A percentile compares a stretch with the other conserved stretches of the same genome.
phyloP scores from a whole-genome alignment of 2,888 invertebrate species.

The Leucoma salicis region DNA sequence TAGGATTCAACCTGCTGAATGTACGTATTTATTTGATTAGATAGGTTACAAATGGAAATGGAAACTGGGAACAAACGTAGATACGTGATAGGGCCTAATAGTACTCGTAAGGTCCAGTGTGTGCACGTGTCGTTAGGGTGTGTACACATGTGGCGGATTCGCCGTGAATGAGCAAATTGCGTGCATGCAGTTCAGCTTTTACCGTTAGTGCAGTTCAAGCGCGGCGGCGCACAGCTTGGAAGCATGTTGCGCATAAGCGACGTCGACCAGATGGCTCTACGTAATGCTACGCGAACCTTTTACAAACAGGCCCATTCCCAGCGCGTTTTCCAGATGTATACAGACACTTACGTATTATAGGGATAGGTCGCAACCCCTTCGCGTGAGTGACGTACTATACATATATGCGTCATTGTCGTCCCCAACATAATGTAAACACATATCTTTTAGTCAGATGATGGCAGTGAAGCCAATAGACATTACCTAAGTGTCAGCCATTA shows the following conservation, averaged over 20 bases:
- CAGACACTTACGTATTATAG: no score
- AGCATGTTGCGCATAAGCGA: no score
- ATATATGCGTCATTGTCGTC: slow-evolving; percentile 33
- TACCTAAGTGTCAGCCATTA: slow-evolving; percentile 23
- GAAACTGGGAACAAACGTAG: slow-evolving; percentile 77
- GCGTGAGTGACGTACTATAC: slow-evolving; percentile 7
- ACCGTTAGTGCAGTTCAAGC: no score
- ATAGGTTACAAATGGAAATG: slow-evolving; percentile 74
- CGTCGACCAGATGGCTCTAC: no score
- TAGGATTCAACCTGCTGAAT: slow-evolving; percentile 65
- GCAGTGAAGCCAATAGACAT: slow-evolving; percentile 43
- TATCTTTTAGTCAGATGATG: slow-evolving; percentile 58
- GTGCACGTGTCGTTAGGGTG: slow-evolving; percentile 42
- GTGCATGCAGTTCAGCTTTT: no score
- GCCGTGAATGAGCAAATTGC: no score
- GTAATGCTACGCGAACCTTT: no score
- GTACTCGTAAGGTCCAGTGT: slow-evolving; percentile 31
- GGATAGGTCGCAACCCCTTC: slow-evolving; percentile 14
- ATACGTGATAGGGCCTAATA: slow-evolving; percentile 69
- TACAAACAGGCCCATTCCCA: neutral
- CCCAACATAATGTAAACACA: slow-evolving; percentile 53
- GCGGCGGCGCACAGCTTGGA: no score
- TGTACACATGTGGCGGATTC: no score
- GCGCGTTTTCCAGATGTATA: no score
- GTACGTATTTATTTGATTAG: slow-evolving; percentile 79